Evolutionary conservation across 2,113 vertebrate species (phyloP), one percentile per base, ranked within the genome.

Genomic region (Ceyx cyanopectus): DNA sequence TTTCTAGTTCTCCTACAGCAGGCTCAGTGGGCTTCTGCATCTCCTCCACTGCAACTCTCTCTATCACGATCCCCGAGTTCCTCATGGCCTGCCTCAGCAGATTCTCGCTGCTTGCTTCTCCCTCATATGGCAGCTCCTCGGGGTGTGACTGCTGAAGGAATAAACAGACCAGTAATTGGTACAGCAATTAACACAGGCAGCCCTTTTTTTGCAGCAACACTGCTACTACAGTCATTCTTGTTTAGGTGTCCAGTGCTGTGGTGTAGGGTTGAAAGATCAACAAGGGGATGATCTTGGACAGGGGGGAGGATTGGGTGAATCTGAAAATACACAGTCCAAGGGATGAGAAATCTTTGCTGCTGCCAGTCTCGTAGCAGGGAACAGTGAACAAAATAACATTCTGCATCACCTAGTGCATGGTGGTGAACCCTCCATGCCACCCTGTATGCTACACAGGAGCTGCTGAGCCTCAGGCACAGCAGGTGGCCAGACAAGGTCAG

Each of bases 11-110:
- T 19, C 97, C 97, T 20, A 15, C 88, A 5, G 7, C 57, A 54
- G 83, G 74, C 12, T 93, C 94, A 1, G 79, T 91, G 0, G 81
- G 53, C 79, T 96, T 97, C 17, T 91, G 81, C 46, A 94, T 43
- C 21, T 98, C 98, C 79, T 97, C 98, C 89, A 97, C 68, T 3
- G 96, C 18, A 0, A 96, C 96, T 7, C 97, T 96, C 93, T 97
- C 98, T 0, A 99, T 98, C 17, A 99, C 98, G 2, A 99, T 98
- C 53, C 99, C 99, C 0, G 99, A 99, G 93, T 99, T 99, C 97
- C 99, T 98, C 97, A 99, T 99, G 95, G 99, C 99, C 95, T 99
- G 99, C 76, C 98, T 98, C 90, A 99, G 98, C 87, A 99, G 97
- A 70, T 98, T 99, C 96, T 99, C 98, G 2, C 97, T 98, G 70